Percentiles rank a stretch among this genome's conserved stretches.
phyloP scores from a whole-genome alignment of 1,140 invertebrate species.

The Trichonephila inaurata region DNA sequence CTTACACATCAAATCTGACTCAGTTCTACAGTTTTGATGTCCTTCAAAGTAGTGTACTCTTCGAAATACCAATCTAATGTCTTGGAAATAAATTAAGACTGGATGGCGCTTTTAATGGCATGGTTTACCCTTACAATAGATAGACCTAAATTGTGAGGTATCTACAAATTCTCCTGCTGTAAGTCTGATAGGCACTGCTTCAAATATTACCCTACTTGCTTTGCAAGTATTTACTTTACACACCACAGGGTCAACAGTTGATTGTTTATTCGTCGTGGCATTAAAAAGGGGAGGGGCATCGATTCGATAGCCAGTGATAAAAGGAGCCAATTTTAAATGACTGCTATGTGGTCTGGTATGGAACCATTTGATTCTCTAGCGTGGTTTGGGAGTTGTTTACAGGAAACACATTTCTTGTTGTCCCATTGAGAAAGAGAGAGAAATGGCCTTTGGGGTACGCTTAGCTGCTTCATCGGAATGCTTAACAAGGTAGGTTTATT shows the following conservation, averaged over 20 bases:
- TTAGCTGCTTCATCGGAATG: too few relatives aligned
- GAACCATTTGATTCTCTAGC: background rate
- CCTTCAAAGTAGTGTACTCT: background rate
- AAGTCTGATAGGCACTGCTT: too few relatives aligned
- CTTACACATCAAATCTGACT: background rate
- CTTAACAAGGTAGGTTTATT: too few relatives aligned
- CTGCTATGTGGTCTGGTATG: background rate
- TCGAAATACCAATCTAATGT: constrained; percentile 5
- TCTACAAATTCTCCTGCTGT: background rate
- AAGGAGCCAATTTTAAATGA: background rate
- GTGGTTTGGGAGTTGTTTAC: too few relatives aligned
- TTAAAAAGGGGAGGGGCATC: background rate
- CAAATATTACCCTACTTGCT: background rate
- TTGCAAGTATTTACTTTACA: constrained; percentile 11
- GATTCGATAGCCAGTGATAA: background rate
- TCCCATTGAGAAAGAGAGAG: too few relatives aligned
- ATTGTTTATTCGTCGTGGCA: constrained; percentile 35
- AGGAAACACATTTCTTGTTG: too few relatives aligned
- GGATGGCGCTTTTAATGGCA: constrained; percentile 27
- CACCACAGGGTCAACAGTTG: constrained; percentile 54
- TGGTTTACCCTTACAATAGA: constrained; percentile 34
- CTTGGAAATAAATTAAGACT: constrained; percentile 47
- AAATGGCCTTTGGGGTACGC: too few relatives aligned
- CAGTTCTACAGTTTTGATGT: background rate
- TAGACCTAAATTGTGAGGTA: background rate